phyloP scores from a whole-genome alignment of 35 echinoderm and acorn worm genomes.

The Heliocidaris erythrogramma region DNA sequence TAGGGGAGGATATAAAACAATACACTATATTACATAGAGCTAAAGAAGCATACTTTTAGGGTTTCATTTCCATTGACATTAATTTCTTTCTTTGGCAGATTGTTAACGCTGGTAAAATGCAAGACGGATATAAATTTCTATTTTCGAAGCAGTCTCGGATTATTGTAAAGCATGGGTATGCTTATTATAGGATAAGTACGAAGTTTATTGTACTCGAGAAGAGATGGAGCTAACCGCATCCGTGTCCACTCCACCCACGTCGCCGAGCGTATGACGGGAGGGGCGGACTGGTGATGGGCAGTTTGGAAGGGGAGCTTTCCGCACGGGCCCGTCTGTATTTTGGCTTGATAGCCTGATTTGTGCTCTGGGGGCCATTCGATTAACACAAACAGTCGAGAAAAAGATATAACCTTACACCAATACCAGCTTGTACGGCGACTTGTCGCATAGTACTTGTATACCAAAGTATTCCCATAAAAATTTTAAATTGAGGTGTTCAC shows the following conservation, averaged over 20 bases:
- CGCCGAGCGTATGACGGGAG: neutral
- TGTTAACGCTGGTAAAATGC: neutral
- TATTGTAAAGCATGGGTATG: neutral
- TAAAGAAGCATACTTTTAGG: neutral
- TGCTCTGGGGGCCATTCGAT: too few relatives aligned
- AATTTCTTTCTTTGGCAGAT: neutral
- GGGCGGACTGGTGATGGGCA: neutral
- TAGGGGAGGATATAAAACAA: neutral
- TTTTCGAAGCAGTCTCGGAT: neutral
- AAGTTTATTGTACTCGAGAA: neutral
- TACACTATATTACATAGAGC: neutral
- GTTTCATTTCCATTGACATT: neutral
- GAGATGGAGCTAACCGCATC: neutral
- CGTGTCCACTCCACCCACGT: neutral
- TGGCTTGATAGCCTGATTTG: too few relatives aligned
- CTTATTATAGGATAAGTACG: neutral
- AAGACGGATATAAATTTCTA: neutral
- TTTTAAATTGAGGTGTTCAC: too few relatives aligned
- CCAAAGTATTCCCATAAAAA: too few relatives aligned
- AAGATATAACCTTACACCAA: too few relatives aligned
- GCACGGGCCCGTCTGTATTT: too few relatives aligned
- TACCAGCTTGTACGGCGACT: too few relatives aligned
- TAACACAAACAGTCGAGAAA: too few relatives aligned
- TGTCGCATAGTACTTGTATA: too few relatives aligned
- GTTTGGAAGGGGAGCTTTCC: too few relatives aligned